Conservation (phyloP, 2,113 vertebrate species). For the Anoura caudifer region DNA sequence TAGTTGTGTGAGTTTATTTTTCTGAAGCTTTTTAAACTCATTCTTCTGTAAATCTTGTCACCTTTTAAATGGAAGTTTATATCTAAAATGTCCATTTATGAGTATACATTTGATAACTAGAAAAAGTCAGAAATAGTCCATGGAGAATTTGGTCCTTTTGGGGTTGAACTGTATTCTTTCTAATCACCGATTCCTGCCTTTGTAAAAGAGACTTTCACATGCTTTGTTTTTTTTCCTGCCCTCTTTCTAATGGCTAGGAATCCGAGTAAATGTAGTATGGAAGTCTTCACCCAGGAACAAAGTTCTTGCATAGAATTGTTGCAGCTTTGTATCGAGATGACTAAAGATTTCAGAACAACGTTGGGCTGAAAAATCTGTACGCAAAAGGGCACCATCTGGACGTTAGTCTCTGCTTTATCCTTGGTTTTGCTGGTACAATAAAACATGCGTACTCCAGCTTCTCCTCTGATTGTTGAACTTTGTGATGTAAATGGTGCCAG, state of each 20-base stretch:
- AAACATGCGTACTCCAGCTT: slow-evolving; percentile 29
- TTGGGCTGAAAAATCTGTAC: slow-evolving; percentile 41
- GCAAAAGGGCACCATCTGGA: slow-evolving; percentile 65
- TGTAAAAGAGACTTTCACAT: not conserved
- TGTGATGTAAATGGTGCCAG: slow-evolving; percentile 53
- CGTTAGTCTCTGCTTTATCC: slow-evolving; percentile 57
- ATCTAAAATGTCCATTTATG: not conserved
- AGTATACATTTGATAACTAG: not conserved
- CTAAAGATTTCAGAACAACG: slow-evolving; percentile 50
- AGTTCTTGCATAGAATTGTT: slow-evolving; percentile 30
- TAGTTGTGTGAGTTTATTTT: not conserved
- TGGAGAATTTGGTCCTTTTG: not conserved
- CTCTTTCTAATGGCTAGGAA: not conserved
- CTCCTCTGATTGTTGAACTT: slow-evolving; percentile 56
- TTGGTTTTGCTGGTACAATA: slow-evolving; percentile 30
- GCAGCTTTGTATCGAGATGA: not conserved
- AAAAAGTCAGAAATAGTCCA: not conserved
- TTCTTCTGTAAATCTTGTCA: not conserved
- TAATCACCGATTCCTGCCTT: not conserved
- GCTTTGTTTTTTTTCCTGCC: not conserved
- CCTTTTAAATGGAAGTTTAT: slow-evolving; percentile 5
- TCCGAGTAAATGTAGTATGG: not conserved
- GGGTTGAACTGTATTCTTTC: not conserved
- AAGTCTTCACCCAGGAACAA: not conserved
- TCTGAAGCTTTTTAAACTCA: not conserved